These are phyloP conservation scores for Sitophilus oryzae DNA, from an alignment of 1,140 invertebrate genomes.

Conservation along the genomic window DNA sequence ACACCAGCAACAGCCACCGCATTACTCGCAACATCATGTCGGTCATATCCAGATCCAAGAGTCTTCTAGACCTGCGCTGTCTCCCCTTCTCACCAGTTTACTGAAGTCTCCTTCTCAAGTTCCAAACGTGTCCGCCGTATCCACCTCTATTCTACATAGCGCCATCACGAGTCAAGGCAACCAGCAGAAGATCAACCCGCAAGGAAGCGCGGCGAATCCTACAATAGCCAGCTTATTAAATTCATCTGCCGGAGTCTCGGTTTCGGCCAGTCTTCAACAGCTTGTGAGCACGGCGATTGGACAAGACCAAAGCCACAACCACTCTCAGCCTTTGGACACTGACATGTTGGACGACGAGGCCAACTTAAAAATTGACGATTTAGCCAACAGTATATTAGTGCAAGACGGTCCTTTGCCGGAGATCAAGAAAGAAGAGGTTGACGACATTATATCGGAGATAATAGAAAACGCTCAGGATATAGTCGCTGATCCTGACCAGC, in stretches of 20 bases:
- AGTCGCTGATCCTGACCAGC: conserved; percentile 41
- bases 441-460: conserved; percentile 41
- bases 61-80: conserved; percentile 45
- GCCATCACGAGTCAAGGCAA: conserved; percentile 39
- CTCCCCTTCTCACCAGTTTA: conserved; percentile 75
- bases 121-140: conserved; percentile 31
- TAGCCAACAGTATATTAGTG: conserved; percentile 39
- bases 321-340: conserved; percentile 21
- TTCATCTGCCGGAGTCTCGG: conserved; percentile 46
- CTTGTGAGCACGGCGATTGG: conserved; percentile 23
- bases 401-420: conserved; percentile 40
- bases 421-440: conserved; percentile 43
- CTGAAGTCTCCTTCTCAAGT: conserved; percentile 65
- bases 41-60: conserved; percentile 21
- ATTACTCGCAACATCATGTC: conserved; percentile 18
- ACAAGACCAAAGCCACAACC: conserved; percentile 6
- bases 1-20: conserved; percentile 13
- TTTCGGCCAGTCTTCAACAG: conserved; percentile 22
- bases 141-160: conserved; percentile 47
- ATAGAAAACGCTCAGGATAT: conserved; percentile 42
- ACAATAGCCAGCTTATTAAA: conserved; percentile 54
- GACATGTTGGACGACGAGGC: conserved; percentile 37
- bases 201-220: conserved; percentile 40
- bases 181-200: conserved; percentile 10
- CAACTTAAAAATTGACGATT: conserved; percentile 41